Percentiles rank a stretch among this genome's conserved stretches.
These are phyloP conservation scores for Platichthys flesus DNA, from an alignment of 2,113 vertebrate species.

Conservation along the genomic window DNA sequence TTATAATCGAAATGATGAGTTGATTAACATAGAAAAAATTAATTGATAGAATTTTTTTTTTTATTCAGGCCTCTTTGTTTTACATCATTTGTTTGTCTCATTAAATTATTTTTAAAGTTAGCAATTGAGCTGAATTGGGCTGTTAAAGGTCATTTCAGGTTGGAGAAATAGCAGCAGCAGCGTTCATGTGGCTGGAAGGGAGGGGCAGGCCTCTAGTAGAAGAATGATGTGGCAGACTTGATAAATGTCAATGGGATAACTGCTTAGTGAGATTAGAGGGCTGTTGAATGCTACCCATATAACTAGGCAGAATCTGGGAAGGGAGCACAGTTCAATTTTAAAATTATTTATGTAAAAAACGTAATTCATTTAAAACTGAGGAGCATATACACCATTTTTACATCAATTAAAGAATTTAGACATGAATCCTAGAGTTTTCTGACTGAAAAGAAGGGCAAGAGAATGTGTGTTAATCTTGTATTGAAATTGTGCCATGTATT, in stretches of 20 bases:
- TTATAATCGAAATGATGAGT: not conserved
- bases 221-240: conserved; percentile 4
- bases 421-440: not conserved
- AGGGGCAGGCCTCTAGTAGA: not conserved
- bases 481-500: not conserved
- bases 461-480: not conserved
- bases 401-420: not conserved
- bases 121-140: not conserved
- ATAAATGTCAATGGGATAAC: not conserved
- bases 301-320: not conserved
- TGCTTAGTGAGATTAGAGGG: not conserved
- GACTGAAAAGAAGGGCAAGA: too few relatives aligned
- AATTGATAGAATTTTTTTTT: too few relatives aligned
- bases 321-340: not conserved
- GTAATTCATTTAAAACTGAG: not conserved
- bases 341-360: not conserved
- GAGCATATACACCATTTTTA: not conserved
- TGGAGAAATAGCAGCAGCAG: not conserved
- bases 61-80: not conserved
- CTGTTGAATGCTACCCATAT: not conserved
- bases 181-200: not conserved
- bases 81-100: not conserved
- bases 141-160: not conserved
- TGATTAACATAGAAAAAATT: not conserved
- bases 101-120: not conserved